A percentile compares a stretch with the other conserved stretches of the same genome.
Evolutionary conservation across 2,888 invertebrate species (phyloP).

Genomic region (Agrotis segetum): DNA sequence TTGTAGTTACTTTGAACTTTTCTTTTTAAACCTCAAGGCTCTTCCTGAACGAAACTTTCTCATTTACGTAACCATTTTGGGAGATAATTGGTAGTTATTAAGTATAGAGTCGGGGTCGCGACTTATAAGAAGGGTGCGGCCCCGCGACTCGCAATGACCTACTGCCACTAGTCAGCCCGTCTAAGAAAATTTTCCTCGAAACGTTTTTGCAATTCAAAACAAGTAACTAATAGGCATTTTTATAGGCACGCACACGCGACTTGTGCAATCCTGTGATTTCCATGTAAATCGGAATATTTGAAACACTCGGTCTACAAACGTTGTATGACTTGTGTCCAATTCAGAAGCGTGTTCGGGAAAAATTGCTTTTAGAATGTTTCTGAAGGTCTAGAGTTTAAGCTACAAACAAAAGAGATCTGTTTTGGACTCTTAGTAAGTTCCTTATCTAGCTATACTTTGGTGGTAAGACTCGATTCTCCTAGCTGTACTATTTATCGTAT

Average conservation of each 20-base stretch:
- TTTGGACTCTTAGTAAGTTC: too few species aligned
- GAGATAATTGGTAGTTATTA: slow-evolving; percentile 19
- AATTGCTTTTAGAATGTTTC: not conserved
- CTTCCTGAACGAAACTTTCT: slow-evolving; percentile 44
- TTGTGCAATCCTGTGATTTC: slow-evolving; percentile 39
- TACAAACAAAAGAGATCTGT: too few species aligned
- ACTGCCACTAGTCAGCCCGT: slow-evolving; percentile 25
- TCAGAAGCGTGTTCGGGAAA: not conserved
- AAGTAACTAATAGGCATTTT: slow-evolving; percentile 48
- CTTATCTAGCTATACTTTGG: too few species aligned
- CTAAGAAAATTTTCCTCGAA: slow-evolving; percentile 48
- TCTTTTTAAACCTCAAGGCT: slow-evolving; percentile 19
- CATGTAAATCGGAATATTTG: slow-evolving; percentile 45
- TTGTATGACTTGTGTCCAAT: not conserved
- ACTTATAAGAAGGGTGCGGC: slow-evolving; percentile 41
- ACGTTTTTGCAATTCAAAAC: slow-evolving; percentile 46
- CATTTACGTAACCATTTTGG: slow-evolving; percentile 39
- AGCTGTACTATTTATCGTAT: not conserved
- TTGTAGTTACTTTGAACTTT: not conserved
- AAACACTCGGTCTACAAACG: not conserved
- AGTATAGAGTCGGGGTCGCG: slow-evolving; percentile 32
- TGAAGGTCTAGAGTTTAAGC: not conserved
- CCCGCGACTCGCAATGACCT: slow-evolving; percentile 54
- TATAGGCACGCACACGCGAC: slow-evolving; percentile 17
- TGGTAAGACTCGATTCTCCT: not conserved